These are phyloP conservation scores for Benthosema pterotum DNA, from an alignment of 2,797 vertebrate species.

Conservation along the genomic window DNA sequence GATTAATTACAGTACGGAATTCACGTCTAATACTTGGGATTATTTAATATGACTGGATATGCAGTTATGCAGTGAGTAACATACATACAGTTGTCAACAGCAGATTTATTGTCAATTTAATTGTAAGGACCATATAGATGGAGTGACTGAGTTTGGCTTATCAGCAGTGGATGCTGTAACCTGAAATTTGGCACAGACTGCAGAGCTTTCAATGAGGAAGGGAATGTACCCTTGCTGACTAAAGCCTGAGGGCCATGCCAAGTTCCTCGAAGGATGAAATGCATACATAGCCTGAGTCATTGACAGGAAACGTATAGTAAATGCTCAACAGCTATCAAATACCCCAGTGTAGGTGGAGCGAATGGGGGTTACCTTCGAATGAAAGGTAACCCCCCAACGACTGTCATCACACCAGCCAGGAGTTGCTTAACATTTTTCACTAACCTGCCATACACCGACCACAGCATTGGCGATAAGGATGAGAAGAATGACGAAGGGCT, in stretches of 20 bases:
- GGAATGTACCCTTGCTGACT: conserved; percentile 19
- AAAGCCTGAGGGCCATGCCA: conserved; percentile 18
- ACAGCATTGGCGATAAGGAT: conserved; percentile 93
- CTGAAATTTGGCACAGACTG: conserved; percentile 17
- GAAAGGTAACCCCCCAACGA: conserved; percentile 36
- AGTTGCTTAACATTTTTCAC: conserved; percentile 51
- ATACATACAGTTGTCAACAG: too few relatives aligned
- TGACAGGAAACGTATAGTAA: not conserved
- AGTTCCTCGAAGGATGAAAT: conserved; percentile 7
- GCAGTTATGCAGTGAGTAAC: too few relatives aligned
- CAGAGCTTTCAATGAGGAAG: conserved; percentile 11
- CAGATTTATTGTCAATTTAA: conserved; percentile 1
- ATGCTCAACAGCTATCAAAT: not conserved
- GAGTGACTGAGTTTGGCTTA: conserved; percentile 21
- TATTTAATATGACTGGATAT: too few relatives aligned
- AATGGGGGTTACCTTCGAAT: too few relatives aligned
- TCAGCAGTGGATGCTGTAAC: too few relatives aligned
- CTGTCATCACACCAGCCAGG: conserved; percentile 39
- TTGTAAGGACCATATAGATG: conserved; percentile 19
- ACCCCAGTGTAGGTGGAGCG: too few relatives aligned
- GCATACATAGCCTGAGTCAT: conserved; percentile 20
- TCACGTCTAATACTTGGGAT: too few relatives aligned
- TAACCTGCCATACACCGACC: conserved; percentile 94
- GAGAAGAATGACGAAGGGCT: conserved; percentile 92
- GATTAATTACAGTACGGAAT: too few relatives aligned